Percentiles rank a stretch among this genome's conserved stretches.
These are phyloP conservation scores for Lysiphlebus fabarum DNA, from an alignment of 1,140 invertebrate species.

Conservation along the genomic window DNA sequence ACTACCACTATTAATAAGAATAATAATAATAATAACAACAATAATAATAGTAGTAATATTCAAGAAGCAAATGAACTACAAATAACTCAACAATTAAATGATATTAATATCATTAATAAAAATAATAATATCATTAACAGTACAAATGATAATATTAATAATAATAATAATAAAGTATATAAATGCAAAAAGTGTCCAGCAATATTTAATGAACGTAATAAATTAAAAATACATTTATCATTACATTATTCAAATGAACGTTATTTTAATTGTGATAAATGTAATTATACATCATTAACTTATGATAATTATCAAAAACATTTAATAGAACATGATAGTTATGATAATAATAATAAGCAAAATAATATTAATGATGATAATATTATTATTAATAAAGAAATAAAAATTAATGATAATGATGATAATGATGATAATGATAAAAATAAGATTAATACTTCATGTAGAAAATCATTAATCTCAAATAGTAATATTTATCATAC, in stretches of 20 bases:
- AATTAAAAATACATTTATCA: slow-evolving; percentile 79
- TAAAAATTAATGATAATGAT: slow-evolving; percentile 46
- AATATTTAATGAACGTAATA: slow-evolving; percentile 80
- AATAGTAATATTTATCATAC: background rate
- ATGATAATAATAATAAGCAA: slow-evolving; percentile 64
- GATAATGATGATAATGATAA: slow-evolving; percentile 44
- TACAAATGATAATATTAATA: too few species aligned
- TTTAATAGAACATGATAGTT: slow-evolving; percentile 71
- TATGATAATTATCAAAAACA: slow-evolving; percentile 81
- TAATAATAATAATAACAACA: too few species aligned
- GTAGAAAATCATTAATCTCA: slow-evolving; percentile 27
- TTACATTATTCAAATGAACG: slow-evolving; percentile 80
- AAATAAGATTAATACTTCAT: slow-evolving; percentile 48
- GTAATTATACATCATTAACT: slow-evolving; percentile 86
- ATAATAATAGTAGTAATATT: too few species aligned
- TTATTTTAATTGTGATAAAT: slow-evolving; percentile 79
- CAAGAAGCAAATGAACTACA: too few species aligned
- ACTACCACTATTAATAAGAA: too few species aligned
- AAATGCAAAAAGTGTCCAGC: slow-evolving; percentile 85
- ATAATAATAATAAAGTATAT: slow-evolving; percentile 73
- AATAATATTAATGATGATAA: slow-evolving; percentile 52
- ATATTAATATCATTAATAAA: too few species aligned
- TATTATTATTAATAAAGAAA: slow-evolving; percentile 37
- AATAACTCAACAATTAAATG: too few species aligned
- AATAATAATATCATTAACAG: too few species aligned